Percentiles rank a stretch among this genome's conserved stretches.
These are phyloP conservation scores for Gonioctena quinquepunctata DNA, from an alignment of 1,140 invertebrate species.

Conservation along the genomic window DNA sequence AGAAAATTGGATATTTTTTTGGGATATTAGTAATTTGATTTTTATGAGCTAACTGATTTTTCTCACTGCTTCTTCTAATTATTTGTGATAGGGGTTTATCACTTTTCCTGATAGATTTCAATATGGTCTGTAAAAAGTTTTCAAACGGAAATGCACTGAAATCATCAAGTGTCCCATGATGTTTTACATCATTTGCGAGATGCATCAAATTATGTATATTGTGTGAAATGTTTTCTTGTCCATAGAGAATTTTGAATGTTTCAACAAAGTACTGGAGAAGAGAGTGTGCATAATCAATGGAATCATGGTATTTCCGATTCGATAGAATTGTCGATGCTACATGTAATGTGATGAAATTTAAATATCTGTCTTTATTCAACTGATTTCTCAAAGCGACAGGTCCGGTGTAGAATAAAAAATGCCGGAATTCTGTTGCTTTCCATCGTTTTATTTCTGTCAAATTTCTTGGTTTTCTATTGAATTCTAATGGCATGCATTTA, in stretches of 20 bases:
- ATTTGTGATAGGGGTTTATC: conserved; percentile 14
- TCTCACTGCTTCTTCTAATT: background rate
- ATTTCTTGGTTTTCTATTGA: conserved; percentile 24
- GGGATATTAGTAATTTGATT: background rate
- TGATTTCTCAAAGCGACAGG: conserved; percentile 23
- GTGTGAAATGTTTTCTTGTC: conserved; percentile 9
- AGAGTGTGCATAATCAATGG: conserved; percentile 1
- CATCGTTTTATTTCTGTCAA: conserved; percentile 25
- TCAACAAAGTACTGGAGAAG: conserved; percentile 19
- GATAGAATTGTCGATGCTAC: background rate
- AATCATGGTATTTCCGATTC: background rate
- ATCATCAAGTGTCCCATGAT: conserved; percentile 6
- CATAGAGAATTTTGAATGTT: conserved; percentile 18
- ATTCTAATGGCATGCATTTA: conserved; percentile 24
- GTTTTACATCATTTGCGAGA: conserved; percentile 4
- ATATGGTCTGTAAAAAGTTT: conserved; percentile 18
- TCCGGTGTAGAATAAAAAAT: conserved; percentile 32
- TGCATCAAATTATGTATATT: conserved; percentile 24
- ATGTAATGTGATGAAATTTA: background rate
- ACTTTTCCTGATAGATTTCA: conserved; percentile 25
- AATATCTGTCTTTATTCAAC: background rate
- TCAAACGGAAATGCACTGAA: conserved; percentile 24
- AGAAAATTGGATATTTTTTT: background rate
- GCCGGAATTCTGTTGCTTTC: conserved; percentile 36
- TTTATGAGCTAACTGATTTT: background rate